Evolutionary conservation across 2,888 invertebrate genomes (phyloP), one percentile per base, ranked within the genome.

Genomic region (Aleiodes alternator): DNA sequence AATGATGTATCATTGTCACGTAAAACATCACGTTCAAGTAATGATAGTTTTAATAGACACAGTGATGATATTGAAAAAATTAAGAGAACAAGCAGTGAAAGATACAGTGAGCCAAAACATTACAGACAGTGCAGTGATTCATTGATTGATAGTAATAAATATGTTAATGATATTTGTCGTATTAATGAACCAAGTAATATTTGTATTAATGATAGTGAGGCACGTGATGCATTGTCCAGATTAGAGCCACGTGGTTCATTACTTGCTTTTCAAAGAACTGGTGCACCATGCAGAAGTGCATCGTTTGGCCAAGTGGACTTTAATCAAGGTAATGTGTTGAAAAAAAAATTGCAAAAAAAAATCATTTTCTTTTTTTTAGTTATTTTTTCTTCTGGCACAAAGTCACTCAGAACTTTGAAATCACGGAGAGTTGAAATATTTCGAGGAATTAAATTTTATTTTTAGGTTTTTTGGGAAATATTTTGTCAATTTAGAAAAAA

Each of bases 281-380:
- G 84, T 14, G 80, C 81, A 82, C 95, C 96, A 1, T 94, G 94
- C 86, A 93, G 96, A 53, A 96, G 96, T 85, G 96, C 96, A 6
- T 96, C 96, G 7, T 96, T 97, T 86, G 96, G 96, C 0, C 96
- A 96, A 90, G 95, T 95, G 78, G 96, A 96, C 88, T 95, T 94
- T 84, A 91, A 82, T 80, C 85, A 87, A 82, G 88, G 88, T 88
- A 80, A 29, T 51, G 38, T 51, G 6, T 0, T 34, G 4, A 6
- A 34, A 34, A 34, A 51, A 51, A 51, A 51, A 9, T 51, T 51
- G 3, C 6, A 9, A 12, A 51, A 51, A 51, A n/a, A n/a, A n/a
- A 0, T 4, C 51, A 9, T 14, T 16, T 14, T 16, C 23, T 8
- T 3, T 55, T 55, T 14, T 55, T 55, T 14, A 55, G 16, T 6